phyloP scores from a whole-genome alignment of 2,113 vertebrate species.

The Alethe castanea region DNA sequence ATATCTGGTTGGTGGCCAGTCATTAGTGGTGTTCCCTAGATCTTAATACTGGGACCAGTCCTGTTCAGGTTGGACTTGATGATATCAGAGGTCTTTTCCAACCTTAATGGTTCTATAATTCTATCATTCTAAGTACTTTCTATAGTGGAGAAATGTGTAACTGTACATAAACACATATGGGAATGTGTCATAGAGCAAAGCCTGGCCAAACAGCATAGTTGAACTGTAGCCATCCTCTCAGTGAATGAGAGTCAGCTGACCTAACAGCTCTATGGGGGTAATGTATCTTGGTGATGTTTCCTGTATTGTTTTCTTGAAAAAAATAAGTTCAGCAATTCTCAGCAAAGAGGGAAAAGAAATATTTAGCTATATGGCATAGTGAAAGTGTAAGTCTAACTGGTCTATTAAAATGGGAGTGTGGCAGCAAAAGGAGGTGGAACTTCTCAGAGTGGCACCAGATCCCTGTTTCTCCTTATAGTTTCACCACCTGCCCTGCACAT shows the following conservation, averaged over 20 bases:
- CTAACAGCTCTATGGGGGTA: not conserved
- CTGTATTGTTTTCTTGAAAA: not conserved
- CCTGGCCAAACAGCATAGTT: not conserved
- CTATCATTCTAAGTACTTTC: not conserved
- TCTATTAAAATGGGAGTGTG: not conserved
- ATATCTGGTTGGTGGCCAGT: not conserved
- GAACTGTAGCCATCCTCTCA: not conserved
- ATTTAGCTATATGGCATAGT: fast-evolving
- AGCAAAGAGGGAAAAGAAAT: not conserved
- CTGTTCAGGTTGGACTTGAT: not conserved
- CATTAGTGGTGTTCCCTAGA: not conserved
- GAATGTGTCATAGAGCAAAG: not conserved
- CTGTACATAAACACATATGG: not conserved
- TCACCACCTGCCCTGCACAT: not conserved
- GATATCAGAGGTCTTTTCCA: not conserved
- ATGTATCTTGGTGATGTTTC: not conserved
- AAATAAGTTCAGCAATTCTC: not conserved
- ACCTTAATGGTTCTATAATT: not conserved
- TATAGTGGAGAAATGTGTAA: not conserved
- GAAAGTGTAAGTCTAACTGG: not conserved
- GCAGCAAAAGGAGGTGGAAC: not conserved
- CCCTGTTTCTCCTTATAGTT: not conserved
- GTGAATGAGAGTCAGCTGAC: not conserved
- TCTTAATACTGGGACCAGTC: not conserved
- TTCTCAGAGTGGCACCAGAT: not conserved